These are phyloP conservation scores for Colaptes auratus DNA, from an alignment of 2,113 vertebrate species.

Conservation along the genomic window DNA sequence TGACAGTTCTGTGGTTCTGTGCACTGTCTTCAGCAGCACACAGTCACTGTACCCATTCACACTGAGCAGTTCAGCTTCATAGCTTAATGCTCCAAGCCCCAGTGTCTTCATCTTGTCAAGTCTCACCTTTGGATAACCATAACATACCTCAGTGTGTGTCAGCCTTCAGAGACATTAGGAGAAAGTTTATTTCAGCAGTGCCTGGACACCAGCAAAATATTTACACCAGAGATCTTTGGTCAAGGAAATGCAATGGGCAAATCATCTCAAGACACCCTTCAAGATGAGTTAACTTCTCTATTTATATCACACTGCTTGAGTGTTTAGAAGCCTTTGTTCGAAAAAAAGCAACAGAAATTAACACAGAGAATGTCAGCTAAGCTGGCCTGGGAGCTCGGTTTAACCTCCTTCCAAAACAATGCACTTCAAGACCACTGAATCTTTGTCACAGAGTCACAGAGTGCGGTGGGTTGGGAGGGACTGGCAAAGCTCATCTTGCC, in stretches of 20 bases:
- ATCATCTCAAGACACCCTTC: not conserved
- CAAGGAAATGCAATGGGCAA: slow-evolving; percentile 25
- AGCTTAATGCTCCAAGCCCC: not conserved
- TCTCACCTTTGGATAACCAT: slow-evolving; percentile 44
- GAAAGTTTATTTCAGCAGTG: slow-evolving; percentile 62
- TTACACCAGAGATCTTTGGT: slow-evolving; percentile 45
- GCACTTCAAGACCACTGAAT: not conserved
- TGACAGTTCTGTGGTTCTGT: no score
- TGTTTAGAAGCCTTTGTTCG: not conserved
- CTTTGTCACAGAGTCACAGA: not conserved
- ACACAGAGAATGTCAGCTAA: not conserved
- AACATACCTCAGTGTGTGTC: slow-evolving; percentile 46
- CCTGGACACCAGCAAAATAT: slow-evolving; percentile 72
- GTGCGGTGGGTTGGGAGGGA: no score
- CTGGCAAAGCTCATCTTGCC: no score
- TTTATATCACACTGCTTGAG: not conserved
- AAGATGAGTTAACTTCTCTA: not conserved
- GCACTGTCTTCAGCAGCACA: not conserved
- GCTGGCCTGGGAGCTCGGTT: not conserved
- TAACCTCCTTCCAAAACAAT: not conserved
- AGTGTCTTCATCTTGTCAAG: not conserved
- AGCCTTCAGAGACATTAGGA: slow-evolving; percentile 50
- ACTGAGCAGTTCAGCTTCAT: not conserved
- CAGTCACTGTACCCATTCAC: not conserved
- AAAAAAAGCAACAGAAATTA: not conserved